A percentile compares a stretch with the other conserved stretches of the same genome.
These are phyloP conservation scores for Tinea pellionella DNA, from an alignment of 2,888 invertebrate genomes.

Conservation along the genomic window DNA sequence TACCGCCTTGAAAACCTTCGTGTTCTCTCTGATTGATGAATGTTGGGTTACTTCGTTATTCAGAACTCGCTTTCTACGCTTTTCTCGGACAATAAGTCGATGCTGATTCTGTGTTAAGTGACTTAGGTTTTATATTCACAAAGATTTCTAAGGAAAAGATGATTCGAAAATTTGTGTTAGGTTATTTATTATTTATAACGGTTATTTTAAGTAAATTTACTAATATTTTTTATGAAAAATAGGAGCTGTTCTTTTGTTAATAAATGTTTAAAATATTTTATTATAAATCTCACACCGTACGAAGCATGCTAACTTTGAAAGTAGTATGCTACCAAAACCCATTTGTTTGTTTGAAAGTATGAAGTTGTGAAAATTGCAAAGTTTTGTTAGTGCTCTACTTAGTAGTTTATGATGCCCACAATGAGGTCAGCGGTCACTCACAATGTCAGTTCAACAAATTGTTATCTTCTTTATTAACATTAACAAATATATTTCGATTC, in stretches of 20 bases:
- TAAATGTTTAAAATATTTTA: too few species aligned
- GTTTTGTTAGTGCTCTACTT: slow-evolving; percentile 3
- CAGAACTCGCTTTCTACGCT: slow-evolving; percentile 4
- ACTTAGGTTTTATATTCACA: background rate
- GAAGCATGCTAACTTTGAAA: background rate
- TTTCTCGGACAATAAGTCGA: slow-evolving; percentile 4
- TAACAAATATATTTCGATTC: background rate
- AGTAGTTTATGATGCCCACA: background rate
- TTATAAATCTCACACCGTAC: too few species aligned
- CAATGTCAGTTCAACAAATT: background rate
- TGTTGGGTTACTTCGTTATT: slow-evolving; percentile 5
- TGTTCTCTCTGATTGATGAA: background rate
- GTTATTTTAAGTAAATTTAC: too few species aligned
- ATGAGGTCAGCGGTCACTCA: slow-evolving; percentile 1
- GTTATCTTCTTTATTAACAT: background rate
- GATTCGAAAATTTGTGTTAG: background rate
- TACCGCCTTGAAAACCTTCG: background rate
- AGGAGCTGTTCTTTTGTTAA: too few species aligned
- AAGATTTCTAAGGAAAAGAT: background rate
- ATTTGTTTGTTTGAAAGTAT: slow-evolving; percentile 3
- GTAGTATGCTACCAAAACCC: background rate
- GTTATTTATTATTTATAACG: too few species aligned
- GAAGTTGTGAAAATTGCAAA: slow-evolving; percentile 5
- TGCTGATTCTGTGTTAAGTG: slow-evolving; percentile 6
- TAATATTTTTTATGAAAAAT: too few species aligned